Base-by-base conservation (phyloP, 92 coral and sea anemone genomes). In the Heteractis magnifica region DNA sequence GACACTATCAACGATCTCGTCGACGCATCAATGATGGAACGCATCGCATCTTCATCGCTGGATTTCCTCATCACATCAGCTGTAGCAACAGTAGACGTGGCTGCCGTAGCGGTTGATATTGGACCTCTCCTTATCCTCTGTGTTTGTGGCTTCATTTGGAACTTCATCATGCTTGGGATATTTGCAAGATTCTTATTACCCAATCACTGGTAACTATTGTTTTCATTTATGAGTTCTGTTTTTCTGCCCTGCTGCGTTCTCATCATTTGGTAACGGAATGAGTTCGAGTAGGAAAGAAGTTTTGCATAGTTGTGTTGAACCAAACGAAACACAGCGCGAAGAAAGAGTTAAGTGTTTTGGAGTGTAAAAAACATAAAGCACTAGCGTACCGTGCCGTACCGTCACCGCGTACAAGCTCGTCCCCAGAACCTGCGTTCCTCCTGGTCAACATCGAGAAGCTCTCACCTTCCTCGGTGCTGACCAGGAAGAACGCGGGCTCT, bases 41-140 rank as follows among this genome's bases (percentile, higher is more conserved):
- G 95, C 51, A 85, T 92, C 81, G 85, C 95, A 0, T 92, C 95
- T 3, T 90, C 95, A 16, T 87, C 95, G 2, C 83, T 92, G 76
- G 95, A 92, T 74, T 92, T 92, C 90, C 93, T 92, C 78, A 90
- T 92, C 73, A 91, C 90, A 10, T 88, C 95, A 7, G 95, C 95
- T 9, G 88, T 92, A 21, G 88, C 95, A 15, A 92, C 93, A 6
- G 95, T 92, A 5, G 88, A 92, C 74, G 84, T 92, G 56, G 85
- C 91, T 4, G 95, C 95, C 5, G 91, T 92, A 11, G 91, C 95
- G 55, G 93, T 87, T 3, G 93, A 92, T 49, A 92, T 92, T 16
- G 95, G 86, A 2, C 96, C 96, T 16, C 77, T 92, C 77, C 44
- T 92, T 55, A 90, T 92, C 87, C 86, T 92, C 64, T 92, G 96